phyloP scores from a whole-genome alignment of 2,888 invertebrate genomes.

The Spicauda simplicius region DNA sequence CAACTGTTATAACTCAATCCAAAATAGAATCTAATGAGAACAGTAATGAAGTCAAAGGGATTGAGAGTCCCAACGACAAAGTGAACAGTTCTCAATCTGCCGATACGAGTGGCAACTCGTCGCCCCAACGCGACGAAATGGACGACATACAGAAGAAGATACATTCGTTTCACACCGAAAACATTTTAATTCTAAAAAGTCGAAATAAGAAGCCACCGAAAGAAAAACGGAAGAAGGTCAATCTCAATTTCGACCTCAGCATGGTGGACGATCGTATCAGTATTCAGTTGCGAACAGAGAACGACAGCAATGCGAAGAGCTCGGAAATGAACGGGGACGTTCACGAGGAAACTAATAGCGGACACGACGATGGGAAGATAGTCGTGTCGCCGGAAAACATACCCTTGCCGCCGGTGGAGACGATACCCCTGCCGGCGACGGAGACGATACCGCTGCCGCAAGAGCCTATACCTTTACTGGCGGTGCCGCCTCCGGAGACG shows the following conservation, averaged over 20 bases:
- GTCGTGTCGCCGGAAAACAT: constrained; percentile 72
- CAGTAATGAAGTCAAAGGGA: constrained; percentile 58
- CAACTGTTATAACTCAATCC: constrained; percentile 66
- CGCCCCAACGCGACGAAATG: constrained; percentile 82
- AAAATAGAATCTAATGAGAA: constrained; percentile 67
- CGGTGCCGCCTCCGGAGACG: constrained; percentile 65
- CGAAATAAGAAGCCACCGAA: constrained; percentile 84
- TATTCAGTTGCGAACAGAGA: constrained; percentile 74
- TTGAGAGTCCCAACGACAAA: constrained; percentile 71
- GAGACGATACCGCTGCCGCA: constrained; percentile 73
- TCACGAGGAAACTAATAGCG: constrained; percentile 61
- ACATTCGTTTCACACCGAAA: constrained; percentile 86
- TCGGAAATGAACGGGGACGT: constrained; percentile 70
- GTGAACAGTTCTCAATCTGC: constrained; percentile 71
- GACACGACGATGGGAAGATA: constrained; percentile 49
- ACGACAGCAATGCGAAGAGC: constrained; percentile 55
- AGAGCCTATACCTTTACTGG: constrained; percentile 63
- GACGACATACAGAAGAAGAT: constrained; percentile 86
- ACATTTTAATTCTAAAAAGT: constrained; percentile 85
- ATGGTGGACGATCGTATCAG: constrained; percentile 83
- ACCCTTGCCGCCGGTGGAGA: constrained; percentile 74
- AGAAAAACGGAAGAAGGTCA: constrained; percentile 82
- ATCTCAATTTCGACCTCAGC: constrained; percentile 80
- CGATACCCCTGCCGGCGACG: constrained; percentile 73
- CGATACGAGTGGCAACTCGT: constrained; percentile 79